Evolutionary conservation across 1,140 invertebrate genomes (phyloP), one percentile per base, ranked within the genome.

Genomic region (Charaxes varanes): DNA sequence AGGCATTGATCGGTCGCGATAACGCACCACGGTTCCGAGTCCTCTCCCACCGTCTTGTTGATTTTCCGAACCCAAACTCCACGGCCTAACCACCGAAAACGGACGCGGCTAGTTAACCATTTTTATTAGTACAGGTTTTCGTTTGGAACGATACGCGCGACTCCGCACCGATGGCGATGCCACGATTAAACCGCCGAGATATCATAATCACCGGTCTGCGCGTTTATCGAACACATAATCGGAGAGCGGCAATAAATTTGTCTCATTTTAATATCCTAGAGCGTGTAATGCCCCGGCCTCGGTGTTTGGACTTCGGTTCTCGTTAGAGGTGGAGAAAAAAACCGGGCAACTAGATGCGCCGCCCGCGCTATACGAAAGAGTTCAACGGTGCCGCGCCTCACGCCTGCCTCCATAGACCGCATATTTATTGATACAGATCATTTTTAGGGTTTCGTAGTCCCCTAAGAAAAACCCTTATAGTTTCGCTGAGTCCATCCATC

Each of bases 71-170:
- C 69, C 64, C 68, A 76, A 78, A 76, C 77, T n/a, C 73, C 61
- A 74, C 67, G 56, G n/a, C n/a, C n/a, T n/a, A n/a, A n/a, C n/a
- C n/a, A n/a, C n/a, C n/a, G n/a, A n/a, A n/a, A 62, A 71, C 60
- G 59, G 48, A 58, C 45, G 59, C 62, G 66, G 71, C 72, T 62
- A 79, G 67, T 80, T 80, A n/a, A n/a, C 77, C 66, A 69, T 80
- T 82, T 82, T 82, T 82, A 80, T 77, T 69, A 63, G 62, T 78
- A 78, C 73, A 67, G 73, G 78, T 79, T 77, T 72, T n/a, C 64
- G 69, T 71, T 56, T 62, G 62, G 62, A 69, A 64, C 62, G 57
- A 69, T 71, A 68, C 67, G 67, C 67, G 67, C 64, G 58, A 63
- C 64, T 69, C 53, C 50, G 62, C 72, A 73, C 74, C 78, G 74